These are phyloP conservation scores for Cryptus viduatorius DNA, from an alignment of 2,888 invertebrate species.

Conservation along the genomic window DNA sequence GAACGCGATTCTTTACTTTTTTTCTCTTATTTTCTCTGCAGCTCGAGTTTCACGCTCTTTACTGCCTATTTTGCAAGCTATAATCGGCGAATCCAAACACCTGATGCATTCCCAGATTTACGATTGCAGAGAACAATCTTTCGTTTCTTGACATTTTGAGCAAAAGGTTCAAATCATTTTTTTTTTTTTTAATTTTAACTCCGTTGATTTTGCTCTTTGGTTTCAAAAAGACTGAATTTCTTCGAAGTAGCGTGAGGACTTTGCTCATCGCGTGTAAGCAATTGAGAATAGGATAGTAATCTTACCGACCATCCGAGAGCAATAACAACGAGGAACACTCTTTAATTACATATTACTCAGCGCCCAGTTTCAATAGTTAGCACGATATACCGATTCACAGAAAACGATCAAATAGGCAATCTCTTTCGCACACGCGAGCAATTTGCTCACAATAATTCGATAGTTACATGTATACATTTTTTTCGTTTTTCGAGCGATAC, in stretches of 20 bases:
- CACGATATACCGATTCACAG: neutral
- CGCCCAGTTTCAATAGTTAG: neutral
- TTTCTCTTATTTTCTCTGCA: neutral
- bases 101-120: neutral
- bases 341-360: neutral
- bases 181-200: neutral
- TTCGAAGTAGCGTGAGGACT: neutral
- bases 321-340: neutral
- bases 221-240: neutral
- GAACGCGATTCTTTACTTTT: neutral
- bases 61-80: neutral
- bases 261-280: constrained; percentile 14
- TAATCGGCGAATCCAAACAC: neutral
- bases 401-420: too few relatives aligned
- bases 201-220: neutral
- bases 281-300: neutral
- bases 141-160: neutral
- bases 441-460: neutral
- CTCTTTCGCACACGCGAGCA: too few relatives aligned
- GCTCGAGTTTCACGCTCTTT: neutral
- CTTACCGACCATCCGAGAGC: neutral
- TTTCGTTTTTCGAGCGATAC: neutral
- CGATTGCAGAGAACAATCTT: neutral
- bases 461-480: neutral
- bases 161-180: neutral